Evolutionary conservation across 2,888 invertebrate genomes (phyloP).

Genomic region (Eristalis arbustorum): DNA sequence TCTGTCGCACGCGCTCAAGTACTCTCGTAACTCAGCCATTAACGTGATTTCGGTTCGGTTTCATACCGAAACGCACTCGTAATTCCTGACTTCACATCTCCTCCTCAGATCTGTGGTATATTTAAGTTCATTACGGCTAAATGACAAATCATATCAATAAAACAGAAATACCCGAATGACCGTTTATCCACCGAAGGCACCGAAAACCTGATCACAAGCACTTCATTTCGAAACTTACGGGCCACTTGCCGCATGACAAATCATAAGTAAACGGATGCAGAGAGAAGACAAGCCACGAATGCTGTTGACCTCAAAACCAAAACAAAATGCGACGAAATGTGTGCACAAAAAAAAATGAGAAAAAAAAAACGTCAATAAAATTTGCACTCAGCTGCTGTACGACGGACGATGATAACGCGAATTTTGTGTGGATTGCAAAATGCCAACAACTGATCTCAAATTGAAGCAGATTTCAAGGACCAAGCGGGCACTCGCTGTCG

Average conservation of each 20-base stretch:
- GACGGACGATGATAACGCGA: background rate
- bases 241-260: background rate
- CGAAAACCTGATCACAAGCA: background rate
- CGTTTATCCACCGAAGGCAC: background rate
- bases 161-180: background rate
- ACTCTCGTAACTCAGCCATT: too few relatives aligned
- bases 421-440: background rate
- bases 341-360: background rate
- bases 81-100: background rate
- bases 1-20: too few relatives aligned
- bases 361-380: background rate
- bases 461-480: background rate
- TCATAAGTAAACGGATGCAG: background rate
- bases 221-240: background rate
- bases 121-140: background rate
- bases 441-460: background rate
- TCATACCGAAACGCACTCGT: background rate
- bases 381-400: background rate
- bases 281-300: background rate
- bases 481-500: background rate
- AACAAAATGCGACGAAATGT: background rate
- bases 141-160: background rate
- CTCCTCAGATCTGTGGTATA: background rate
- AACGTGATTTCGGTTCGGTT: background rate
- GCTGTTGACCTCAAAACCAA: background rate